Evolutionary conservation across 2,888 invertebrate genomes (phyloP).

Genomic region (Cosmia pyralina): DNA sequence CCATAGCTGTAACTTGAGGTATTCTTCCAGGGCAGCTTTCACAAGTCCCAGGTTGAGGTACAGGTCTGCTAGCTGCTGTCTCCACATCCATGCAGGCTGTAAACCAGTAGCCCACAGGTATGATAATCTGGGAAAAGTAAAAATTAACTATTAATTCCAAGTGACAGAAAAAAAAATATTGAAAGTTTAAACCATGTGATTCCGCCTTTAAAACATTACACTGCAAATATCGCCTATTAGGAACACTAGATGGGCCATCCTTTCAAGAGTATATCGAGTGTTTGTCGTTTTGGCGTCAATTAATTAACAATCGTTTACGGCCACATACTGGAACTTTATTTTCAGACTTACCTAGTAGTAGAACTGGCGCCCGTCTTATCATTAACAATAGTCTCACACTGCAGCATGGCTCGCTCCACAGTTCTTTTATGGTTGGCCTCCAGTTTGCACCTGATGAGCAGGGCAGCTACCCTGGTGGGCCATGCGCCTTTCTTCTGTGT

Average conservation of each 20-base stretch:
- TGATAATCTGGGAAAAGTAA: constrained; percentile 81
- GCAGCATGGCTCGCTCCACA: constrained; percentile 96
- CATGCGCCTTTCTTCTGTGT: constrained; percentile 93
- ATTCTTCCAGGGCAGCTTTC: constrained; percentile 95
- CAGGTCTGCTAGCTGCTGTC: constrained; percentile 94
- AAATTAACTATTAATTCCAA: no score
- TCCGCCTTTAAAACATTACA: no score
- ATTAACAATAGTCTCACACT: constrained; percentile 94
- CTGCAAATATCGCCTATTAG: no score
- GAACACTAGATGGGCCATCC: no score
- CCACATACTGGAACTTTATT: no score
- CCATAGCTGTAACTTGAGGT: constrained; percentile 95
- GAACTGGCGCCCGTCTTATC: constrained; percentile 77
- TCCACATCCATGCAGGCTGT: constrained; percentile 94
- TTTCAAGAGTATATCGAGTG: no score
- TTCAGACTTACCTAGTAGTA: constrained; percentile 74
- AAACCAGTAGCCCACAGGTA: constrained; percentile 93
- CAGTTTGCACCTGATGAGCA: constrained; percentile 93
- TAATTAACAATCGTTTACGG: no score
- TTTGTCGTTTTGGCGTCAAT: no score
- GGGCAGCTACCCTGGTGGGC: constrained; percentile 93
- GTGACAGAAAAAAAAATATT: no score
- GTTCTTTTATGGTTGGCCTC: constrained; percentile 95
- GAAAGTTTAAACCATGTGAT: no score
- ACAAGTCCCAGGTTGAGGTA: constrained; percentile 95